Percentiles rank a stretch among this genome's conserved stretches.
These are phyloP conservation scores for Meandrusa payeni DNA, from an alignment of 2,888 invertebrate species.

Conservation along the genomic window DNA sequence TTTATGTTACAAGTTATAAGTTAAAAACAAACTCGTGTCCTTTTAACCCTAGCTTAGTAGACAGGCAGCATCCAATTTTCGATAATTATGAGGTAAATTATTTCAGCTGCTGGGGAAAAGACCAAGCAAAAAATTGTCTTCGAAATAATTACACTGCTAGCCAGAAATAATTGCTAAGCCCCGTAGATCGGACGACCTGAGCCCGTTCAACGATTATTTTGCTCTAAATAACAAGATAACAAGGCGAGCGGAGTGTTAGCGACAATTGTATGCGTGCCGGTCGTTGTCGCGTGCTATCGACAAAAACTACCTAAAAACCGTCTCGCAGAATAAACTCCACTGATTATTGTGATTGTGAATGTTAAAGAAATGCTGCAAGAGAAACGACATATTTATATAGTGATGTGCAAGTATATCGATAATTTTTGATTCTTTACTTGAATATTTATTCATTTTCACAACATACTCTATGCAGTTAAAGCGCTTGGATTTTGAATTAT, in stretches of 20 bases:
- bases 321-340: conserved; percentile 15
- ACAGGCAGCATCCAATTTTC: too few relatives aligned
- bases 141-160: too few relatives aligned
- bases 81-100: too few relatives aligned
- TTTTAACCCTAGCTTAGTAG: too few relatives aligned
- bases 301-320: conserved; percentile 21
- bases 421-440: too few relatives aligned
- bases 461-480: too few relatives aligned
- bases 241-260: conserved; percentile 27
- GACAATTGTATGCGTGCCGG: conserved; percentile 22
- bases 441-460: too few relatives aligned
- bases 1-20: too few relatives aligned
- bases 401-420: background rate
- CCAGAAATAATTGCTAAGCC: conserved; percentile 8
- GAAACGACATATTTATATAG: conserved; percentile 11
- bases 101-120: too few relatives aligned
- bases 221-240: conserved; percentile 44
- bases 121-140: too few relatives aligned
- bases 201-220: conserved; percentile 31
- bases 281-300: conserved; percentile 17
- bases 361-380: conserved; percentile 16
- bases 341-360: conserved; percentile 11
- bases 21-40: too few relatives aligned
- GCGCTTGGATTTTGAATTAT: too few relatives aligned
- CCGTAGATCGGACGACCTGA: conserved; percentile 28